phyloP scores from a whole-genome alignment of 2,113 vertebrate species.

The Stegostoma tigrinum region DNA sequence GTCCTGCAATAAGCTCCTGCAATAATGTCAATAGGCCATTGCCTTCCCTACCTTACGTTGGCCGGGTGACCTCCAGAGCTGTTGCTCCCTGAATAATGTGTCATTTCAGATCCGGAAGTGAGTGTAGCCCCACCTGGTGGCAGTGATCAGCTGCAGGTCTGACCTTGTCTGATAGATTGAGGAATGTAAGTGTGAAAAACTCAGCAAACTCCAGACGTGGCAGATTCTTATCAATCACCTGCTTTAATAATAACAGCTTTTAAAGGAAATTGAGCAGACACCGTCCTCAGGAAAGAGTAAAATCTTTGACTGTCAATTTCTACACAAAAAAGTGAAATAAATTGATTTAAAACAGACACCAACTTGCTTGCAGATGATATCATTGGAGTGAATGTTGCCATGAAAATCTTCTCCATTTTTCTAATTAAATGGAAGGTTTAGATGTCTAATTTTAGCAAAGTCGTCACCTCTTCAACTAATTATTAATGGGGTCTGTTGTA shows the following conservation, averaged over 20 bases:
- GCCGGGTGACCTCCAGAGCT: background rate
- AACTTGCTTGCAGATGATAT: background rate
- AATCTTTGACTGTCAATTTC: background rate
- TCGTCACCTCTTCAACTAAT: background rate
- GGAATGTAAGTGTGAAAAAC: background rate
- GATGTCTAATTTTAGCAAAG: background rate
- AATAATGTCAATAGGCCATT: no score
- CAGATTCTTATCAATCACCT: background rate
- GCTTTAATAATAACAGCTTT: background rate
- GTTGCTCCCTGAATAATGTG: background rate
- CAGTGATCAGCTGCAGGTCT: background rate
- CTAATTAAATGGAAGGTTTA: background rate
- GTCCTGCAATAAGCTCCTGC: no score
- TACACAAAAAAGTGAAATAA: background rate
- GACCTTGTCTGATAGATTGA: background rate
- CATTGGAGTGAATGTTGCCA: background rate
- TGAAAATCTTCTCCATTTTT: background rate
- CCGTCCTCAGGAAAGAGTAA: background rate
- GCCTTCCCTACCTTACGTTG: background rate
- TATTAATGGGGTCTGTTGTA: background rate
- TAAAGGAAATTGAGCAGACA: background rate
- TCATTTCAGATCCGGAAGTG: background rate
- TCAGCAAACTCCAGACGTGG: background rate
- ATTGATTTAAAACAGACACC: background rate
- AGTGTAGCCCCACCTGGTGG: background rate